Percentiles rank a stretch among this genome's conserved stretches.
Evolutionary conservation across 2,888 invertebrate genomes (phyloP).

Genomic region (Mythimna vitellina): DNA sequence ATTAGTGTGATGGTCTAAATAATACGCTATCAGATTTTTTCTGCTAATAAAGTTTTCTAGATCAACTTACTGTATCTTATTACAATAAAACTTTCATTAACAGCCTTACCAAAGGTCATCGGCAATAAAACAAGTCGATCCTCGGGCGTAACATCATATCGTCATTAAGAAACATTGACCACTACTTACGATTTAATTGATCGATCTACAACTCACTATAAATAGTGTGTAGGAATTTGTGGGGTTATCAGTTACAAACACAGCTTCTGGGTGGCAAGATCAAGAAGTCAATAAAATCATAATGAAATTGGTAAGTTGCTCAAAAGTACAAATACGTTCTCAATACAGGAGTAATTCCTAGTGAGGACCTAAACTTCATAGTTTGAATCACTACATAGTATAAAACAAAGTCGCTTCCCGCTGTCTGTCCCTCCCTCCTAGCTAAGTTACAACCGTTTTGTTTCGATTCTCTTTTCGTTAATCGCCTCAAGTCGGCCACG

Average conservation of each 20-base stretch:
- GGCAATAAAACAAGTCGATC: slow-evolving; percentile 79
- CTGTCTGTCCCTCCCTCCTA: too few relatives aligned
- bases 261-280: slow-evolving; percentile 69
- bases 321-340: background rate
- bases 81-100: slow-evolving; percentile 17
- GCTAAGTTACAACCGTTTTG: too few relatives aligned
- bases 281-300: slow-evolving; percentile 48
- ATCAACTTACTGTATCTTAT: background rate
- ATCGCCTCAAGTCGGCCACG: too few relatives aligned
- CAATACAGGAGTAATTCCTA: too few relatives aligned
- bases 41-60: background rate
- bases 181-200: slow-evolving; percentile 80
- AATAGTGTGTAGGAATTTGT: slow-evolving; percentile 77
- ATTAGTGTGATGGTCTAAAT: too few relatives aligned
- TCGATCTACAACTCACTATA: slow-evolving; percentile 81
- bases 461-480: too few relatives aligned
- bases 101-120: slow-evolving; percentile 38
- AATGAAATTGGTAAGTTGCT: slow-evolving; percentile 80
- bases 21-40: too few relatives aligned
- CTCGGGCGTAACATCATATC: slow-evolving; percentile 75
- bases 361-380: too few relatives aligned
- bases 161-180: slow-evolving; percentile 80
- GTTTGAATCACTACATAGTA: too few relatives aligned
- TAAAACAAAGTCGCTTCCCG: too few relatives aligned
- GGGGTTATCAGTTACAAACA: slow-evolving; percentile 80